Conservation (phyloP, 2,797 vertebrate species). For the Borostomias antarcticus region DNA sequence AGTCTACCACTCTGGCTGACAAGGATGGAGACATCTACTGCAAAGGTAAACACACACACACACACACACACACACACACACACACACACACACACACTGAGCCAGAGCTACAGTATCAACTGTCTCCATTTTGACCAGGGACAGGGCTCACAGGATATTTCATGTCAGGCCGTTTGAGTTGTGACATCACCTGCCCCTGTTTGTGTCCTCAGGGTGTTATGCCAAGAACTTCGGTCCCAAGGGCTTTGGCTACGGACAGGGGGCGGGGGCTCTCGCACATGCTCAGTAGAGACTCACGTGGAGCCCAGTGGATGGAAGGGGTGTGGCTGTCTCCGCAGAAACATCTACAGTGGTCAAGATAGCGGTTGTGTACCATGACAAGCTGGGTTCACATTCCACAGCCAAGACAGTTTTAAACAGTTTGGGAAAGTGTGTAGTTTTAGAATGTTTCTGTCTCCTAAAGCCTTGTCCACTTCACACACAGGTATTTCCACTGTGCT, state of each 20-base stretch:
- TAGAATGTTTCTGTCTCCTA: no score
- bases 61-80: not conserved
- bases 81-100: no score
- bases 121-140: no score
- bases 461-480: no score
- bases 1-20: conserved; percentile 95
- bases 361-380: no score
- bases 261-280: conserved; percentile 90
- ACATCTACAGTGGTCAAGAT: not conserved
- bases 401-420: no score
- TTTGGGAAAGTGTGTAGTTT: no score
- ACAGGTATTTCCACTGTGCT: no score
- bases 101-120: no score
- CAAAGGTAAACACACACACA: conserved; percentile 70
- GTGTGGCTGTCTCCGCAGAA: not conserved
- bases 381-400: no score
- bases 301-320: not conserved
- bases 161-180: not conserved
- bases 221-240: conserved; percentile 97
- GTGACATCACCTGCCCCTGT: conserved; percentile 1
- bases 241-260: conserved; percentile 95
- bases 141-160: not conserved
- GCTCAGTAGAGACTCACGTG: conserved; percentile 78
- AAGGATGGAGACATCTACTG: conserved; percentile 96
- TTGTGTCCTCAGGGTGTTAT: conserved; percentile 83